phyloP scores from a whole-genome alignment of 2,888 invertebrate species.

The Ceriagrion tenellum region DNA sequence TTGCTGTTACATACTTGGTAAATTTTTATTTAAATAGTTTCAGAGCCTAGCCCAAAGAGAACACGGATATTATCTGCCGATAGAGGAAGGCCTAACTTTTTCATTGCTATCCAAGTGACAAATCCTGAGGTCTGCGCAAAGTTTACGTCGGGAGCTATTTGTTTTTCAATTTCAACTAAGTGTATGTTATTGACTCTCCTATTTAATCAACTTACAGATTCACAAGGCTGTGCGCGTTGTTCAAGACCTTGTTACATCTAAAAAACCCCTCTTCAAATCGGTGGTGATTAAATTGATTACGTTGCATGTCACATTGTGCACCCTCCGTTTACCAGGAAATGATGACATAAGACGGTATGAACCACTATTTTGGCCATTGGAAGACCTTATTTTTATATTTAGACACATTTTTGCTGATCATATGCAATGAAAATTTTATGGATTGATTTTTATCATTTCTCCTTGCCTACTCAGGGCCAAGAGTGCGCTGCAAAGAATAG shows the following conservation, averaged over 20 bases:
- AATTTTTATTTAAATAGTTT: neutral
- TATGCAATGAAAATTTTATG: neutral
- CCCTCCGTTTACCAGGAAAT: neutral
- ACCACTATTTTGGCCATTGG: neutral
- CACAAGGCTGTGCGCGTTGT: conserved; percentile 17
- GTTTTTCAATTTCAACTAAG: neutral
- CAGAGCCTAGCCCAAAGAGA: conserved; percentile 34
- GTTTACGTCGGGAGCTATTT: neutral
- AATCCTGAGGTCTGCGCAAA: neutral
- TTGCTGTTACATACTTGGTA: neutral
- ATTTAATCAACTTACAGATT: conserved; percentile 28
- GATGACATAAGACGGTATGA: conserved; percentile 34
- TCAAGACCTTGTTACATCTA: conserved; percentile 42
- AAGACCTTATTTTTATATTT: neutral
- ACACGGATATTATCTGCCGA: neutral
- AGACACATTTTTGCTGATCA: neutral
- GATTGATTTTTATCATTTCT: neutral
- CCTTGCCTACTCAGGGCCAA: neutral
- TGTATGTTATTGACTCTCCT: too few species aligned
- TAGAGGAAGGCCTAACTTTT: conserved; percentile 40
- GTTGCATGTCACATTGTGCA: conserved; percentile 48
- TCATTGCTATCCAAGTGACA: conserved; percentile 35
- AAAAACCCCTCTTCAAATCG: conserved; percentile 45
- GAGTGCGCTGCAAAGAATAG: conserved; percentile 1
- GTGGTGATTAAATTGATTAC: conserved; percentile 18